A percentile compares a stretch with the other conserved stretches of the same genome.
phyloP scores from a whole-genome alignment of 2,888 invertebrate genomes.

The Flexamia atlantica region DNA sequence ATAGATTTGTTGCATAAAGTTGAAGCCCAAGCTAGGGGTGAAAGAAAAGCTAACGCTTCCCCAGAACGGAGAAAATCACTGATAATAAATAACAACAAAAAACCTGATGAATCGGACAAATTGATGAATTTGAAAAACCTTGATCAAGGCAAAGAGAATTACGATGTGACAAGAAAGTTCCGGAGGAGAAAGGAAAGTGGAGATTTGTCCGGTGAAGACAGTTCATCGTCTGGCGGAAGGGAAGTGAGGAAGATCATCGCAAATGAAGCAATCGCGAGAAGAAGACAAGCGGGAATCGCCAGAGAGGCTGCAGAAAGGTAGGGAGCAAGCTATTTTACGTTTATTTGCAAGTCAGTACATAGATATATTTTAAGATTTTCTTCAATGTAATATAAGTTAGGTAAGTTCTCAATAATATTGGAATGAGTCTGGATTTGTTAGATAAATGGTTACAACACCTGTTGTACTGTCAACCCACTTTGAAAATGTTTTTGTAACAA shows the following conservation, averaged over 20 bases:
- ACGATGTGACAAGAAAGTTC: conserved; percentile 1
- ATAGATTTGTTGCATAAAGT: conserved; percentile 62
- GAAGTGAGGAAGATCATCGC: conserved; percentile 80
- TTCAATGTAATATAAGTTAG: too few species aligned
- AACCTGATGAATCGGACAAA: conserved; percentile 59
- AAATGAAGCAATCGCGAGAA: conserved; percentile 74
- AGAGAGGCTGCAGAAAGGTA: conserved; percentile 72
- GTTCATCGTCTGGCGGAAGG: conserved; percentile 79
- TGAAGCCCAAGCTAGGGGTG: conserved; percentile 61
- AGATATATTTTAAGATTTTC: neutral
- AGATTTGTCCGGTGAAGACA: conserved; percentile 78
- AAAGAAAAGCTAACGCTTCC: neutral
- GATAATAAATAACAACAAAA: conserved; percentile 54
- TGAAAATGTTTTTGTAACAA: too few species aligned
- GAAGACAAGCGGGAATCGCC: conserved; percentile 75
- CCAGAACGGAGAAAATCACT: conserved; percentile 49
- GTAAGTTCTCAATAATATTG: too few species aligned
- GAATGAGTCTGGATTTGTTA: too few species aligned
- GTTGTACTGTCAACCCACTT: too few species aligned
- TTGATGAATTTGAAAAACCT: conserved; percentile 61
- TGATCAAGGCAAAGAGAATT: conserved; percentile 55
- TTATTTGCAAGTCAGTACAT: neutral
- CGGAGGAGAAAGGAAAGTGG: neutral
- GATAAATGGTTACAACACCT: too few species aligned
- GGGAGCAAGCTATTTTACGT: conserved; percentile 61